Evolutionary conservation across 1,140 invertebrate species (phyloP), one percentile per base, ranked within the genome.

Genomic region (Trigoniulus corallinus): DNA sequence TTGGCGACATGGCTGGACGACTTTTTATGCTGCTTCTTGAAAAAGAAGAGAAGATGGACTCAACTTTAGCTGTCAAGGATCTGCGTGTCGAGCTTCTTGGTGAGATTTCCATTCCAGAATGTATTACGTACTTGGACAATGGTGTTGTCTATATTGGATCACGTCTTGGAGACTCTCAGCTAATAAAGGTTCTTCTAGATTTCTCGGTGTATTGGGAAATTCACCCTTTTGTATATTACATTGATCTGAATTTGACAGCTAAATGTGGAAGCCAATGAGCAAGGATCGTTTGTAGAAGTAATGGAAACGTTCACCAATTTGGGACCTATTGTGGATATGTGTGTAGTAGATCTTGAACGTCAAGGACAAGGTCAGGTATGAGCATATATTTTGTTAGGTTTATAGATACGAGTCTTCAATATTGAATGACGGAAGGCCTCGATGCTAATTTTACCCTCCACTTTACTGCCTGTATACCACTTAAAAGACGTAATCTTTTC

Each of bases 61-160:
- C 81, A 4, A 73, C 77, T 0, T 70, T 77, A 41, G 69, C 75
- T 12, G 84, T 95, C 0, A 88, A 84, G 64, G 88, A 95, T 65
- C 74, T 97, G 3, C 95, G 94, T 71, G 84, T 95, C 12, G 91
- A 95, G 69, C 68, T 91, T 1, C 68, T 96, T 20, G 89, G 88
- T 74, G 71, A 97, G 71, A 94, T 95, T 34, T 91, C 88, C 15
- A 95, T 96, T 56, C 91, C 95, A 2, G 93, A 98, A 67, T 94
- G 89, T 62, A 84, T 99, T 62, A 96, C 92, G n/a, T 99, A 99
- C 63, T 71, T 98, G 44, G 95, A 98, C 64, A 98, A 98, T 72
- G 91, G 91, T 40, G 94, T 98, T 23, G 81, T 98, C 45, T 99
- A 94, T 66, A 80, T 99, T 58, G 95, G 95, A 0, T 97, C 93